Evolutionary conservation across 2,113 vertebrate genomes (phyloP), one percentile per base, ranked within the genome.

Genomic region (Thomomys bottae): DNA sequence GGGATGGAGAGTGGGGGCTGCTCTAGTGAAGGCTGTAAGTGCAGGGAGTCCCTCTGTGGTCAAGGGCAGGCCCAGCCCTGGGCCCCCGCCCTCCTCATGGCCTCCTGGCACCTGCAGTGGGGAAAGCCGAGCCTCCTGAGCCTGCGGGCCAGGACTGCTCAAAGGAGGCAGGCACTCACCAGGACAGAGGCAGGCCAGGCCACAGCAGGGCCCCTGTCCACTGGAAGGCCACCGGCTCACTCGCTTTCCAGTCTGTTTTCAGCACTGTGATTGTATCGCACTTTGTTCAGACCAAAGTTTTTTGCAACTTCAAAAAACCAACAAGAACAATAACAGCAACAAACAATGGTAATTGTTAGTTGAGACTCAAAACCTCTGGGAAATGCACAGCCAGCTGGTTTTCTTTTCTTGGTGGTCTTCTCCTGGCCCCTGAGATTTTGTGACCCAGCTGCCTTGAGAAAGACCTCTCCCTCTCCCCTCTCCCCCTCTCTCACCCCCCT

Each of bases 151-250:
- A n/a, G n/a, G n/a, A n/a, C n/a, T n/a, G n/a, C n/a, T n/a, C n/a
- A n/a, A n/a, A n/a, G n/a, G n/a, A n/a, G n/a, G n/a, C n/a, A n/a
- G n/a, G n/a, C n/a, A n/a, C n/a, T n/a, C n/a, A n/a, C n/a, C n/a
- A n/a, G n/a, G n/a, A n/a, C n/a, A n/a, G n/a, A n/a, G n/a, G n/a
- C n/a, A n/a, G n/a, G n/a, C n/a, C n/a, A n/a, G n/a, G n/a, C n/a
- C n/a, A n/a, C n/a, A n/a, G n/a, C 8, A 28, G 64, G 21, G 2
- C 0, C 0, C 23, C 1, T 30, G 17, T 12, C 14, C 2, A 0
- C 14, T 0, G 0, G 7, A 57, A 5, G 23, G 18, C 20, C 4
- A 0, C 0, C 28, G 5, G 38, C 3, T 28, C 40, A 11, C 9
- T 12, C 45, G 9, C 9, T 11, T 12, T 12, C 45, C 45, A 49